Conservation (phyloP, 53 echinoderm and acorn worm species). For the Mesocentrotus franciscanus region DNA sequence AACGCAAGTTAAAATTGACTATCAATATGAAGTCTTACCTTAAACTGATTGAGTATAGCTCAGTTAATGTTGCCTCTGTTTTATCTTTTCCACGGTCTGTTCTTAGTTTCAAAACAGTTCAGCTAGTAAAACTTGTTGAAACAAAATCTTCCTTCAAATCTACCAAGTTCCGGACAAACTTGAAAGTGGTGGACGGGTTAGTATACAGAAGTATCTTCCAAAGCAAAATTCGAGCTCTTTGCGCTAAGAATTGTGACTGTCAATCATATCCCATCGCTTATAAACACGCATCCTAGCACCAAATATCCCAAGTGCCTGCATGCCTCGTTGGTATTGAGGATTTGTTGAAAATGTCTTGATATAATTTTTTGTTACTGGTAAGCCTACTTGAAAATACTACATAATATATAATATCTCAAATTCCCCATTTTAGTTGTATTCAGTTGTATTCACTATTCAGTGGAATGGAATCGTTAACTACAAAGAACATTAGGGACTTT, state of each 20-base stretch:
- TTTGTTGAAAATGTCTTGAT: too few relatives aligned
- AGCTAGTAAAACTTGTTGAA: background rate
- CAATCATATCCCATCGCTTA: background rate
- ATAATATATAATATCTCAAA: too few relatives aligned
- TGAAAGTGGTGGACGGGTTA: background rate
- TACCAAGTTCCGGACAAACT: background rate
- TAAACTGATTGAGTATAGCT: too few relatives aligned
- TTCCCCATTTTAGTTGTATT: too few relatives aligned
- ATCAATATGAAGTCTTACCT: too few relatives aligned
- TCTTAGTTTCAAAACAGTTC: background rate
- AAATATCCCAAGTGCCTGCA: background rate
- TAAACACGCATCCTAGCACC: background rate
- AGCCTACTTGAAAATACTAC: too few relatives aligned
- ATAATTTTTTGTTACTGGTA: too few relatives aligned
- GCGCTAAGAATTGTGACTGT: background rate
- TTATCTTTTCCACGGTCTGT: background rate
- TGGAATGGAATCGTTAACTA: too few relatives aligned
- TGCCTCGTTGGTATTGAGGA: too few relatives aligned
- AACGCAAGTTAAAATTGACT: too few relatives aligned
- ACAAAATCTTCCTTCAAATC: background rate
- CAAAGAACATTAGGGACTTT: too few relatives aligned
- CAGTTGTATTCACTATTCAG: too few relatives aligned
- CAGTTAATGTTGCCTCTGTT: background rate
- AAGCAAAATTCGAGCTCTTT: background rate
- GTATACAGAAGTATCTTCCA: background rate